phyloP scores from a whole-genome alignment of 2,113 vertebrate genomes.

The Gallinago media region DNA sequence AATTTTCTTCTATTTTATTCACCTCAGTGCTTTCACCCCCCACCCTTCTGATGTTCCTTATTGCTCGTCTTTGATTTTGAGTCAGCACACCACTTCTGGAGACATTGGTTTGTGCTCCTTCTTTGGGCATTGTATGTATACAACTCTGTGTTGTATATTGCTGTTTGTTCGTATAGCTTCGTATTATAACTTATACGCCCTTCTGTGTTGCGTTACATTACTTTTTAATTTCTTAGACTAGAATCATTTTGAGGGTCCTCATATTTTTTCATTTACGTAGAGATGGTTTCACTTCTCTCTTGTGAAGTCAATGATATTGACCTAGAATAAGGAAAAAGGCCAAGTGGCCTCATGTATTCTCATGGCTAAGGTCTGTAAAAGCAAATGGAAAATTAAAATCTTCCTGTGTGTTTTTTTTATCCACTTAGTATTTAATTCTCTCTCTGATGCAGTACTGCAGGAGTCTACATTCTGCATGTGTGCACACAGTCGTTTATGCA shows the following conservation, averaged over 20 bases:
- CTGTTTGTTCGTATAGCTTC: neutral
- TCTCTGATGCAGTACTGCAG: neutral
- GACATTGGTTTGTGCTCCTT: neutral
- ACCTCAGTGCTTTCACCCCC: neutral
- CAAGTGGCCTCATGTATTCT: neutral
- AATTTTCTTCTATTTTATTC: neutral
- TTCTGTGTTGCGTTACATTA: neutral
- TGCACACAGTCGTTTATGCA: neutral
- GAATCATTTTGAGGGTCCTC: neutral
- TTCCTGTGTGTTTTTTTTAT: neutral
- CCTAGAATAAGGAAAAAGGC: neutral
- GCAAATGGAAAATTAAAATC: conserved; percentile 8
- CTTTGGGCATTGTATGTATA: neutral
- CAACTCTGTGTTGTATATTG: neutral
- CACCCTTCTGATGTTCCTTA: neutral
- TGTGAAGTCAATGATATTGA: neutral
- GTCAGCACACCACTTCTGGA: neutral
- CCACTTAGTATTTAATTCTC: neutral
- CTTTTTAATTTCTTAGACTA: neutral
- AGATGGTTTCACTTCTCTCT: neutral
- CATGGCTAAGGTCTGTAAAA: neutral
- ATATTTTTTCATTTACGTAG: neutral
- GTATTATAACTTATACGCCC: neutral
- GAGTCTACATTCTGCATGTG: neutral
- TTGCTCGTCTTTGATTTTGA: neutral